phyloP scores from a whole-genome alignment of 2,888 invertebrate genomes.

The Chloroclysta siterata region DNA sequence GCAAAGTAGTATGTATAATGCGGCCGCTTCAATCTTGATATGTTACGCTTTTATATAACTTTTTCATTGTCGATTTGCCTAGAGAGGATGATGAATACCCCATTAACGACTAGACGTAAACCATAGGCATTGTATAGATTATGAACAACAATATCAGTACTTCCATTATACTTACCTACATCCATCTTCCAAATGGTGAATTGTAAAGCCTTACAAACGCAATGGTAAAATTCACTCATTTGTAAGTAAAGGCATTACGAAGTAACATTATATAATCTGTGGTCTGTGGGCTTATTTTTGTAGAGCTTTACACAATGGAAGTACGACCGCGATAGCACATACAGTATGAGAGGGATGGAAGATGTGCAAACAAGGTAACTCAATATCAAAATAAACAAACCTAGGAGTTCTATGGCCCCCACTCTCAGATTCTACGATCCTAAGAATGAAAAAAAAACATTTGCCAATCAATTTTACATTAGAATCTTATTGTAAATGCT shows the following conservation, averaged over 20 bases:
- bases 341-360: slow-evolving; percentile 52
- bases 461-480: slow-evolving; percentile 50
- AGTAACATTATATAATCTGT: not conserved
- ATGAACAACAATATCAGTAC: slow-evolving; percentile 28
- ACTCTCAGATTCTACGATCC: slow-evolving; percentile 88
- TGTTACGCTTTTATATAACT: slow-evolving; percentile 4
- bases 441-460: slow-evolving; percentile 79
- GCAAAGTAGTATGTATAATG: too few relatives aligned
- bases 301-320: slow-evolving; percentile 37
- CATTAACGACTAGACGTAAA: slow-evolving; percentile 17
- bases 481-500: slow-evolving; percentile 4
- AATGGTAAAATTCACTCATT: not conserved
- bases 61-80: slow-evolving; percentile 8
- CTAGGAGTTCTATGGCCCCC: slow-evolving; percentile 88
- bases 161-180: slow-evolving; percentile 21
- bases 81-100: slow-evolving; percentile 18
- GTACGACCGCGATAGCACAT: slow-evolving; percentile 49
- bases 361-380: slow-evolving; percentile 77
- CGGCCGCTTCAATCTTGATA: not conserved
- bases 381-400: slow-evolving; percentile 86
- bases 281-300: not conserved
- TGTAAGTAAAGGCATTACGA: not conserved
- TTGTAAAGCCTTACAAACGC: slow-evolving; percentile 7
- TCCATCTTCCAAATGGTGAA: not conserved
- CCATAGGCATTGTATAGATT: slow-evolving; percentile 24